phyloP scores from a whole-genome alignment of 2,888 invertebrate species.

The Leptodirus hochenwartii region DNA sequence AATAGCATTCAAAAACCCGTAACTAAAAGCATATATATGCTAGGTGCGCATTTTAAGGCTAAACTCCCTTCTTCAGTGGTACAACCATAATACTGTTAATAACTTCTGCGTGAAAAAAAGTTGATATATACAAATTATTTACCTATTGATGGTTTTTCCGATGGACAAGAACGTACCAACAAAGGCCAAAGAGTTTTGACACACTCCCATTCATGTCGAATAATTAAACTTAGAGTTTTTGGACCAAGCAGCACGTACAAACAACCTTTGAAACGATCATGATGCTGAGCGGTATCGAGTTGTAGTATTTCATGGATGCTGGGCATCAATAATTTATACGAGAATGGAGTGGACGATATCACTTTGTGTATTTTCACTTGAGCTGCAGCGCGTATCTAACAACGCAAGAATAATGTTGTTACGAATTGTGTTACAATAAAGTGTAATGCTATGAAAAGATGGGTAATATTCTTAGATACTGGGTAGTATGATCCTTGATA shows the following conservation, averaged over 20 bases:
- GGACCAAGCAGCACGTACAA: conserved; percentile 58
- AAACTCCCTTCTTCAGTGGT: no score
- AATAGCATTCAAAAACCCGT: no score
- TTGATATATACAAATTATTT: no score
- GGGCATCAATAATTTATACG: conserved; percentile 47
- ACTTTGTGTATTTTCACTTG: conserved; percentile 46
- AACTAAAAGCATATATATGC: no score
- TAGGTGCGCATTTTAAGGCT: no score
- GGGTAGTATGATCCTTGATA: not conserved
- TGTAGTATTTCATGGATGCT: conserved; percentile 39
- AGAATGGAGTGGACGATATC: conserved; percentile 47
- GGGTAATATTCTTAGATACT: conserved; percentile 4
- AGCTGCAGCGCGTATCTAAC: conserved; percentile 42
- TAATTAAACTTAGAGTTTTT: conserved; percentile 41
- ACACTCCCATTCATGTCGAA: conserved; percentile 60
- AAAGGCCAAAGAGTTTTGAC: conserved; percentile 60
- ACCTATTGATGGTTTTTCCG: conserved; percentile 71
- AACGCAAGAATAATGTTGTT: conserved; percentile 12
- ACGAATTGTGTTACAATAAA: no score
- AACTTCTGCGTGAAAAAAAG: no score
- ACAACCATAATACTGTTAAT: no score
- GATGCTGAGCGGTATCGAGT: conserved; percentile 37
- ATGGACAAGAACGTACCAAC: conserved; percentile 55
- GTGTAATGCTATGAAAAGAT: conserved; percentile 7
- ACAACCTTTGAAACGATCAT: conserved; percentile 61